phyloP scores from a whole-genome alignment of 2,113 vertebrate genomes.

The Otus sunia region DNA sequence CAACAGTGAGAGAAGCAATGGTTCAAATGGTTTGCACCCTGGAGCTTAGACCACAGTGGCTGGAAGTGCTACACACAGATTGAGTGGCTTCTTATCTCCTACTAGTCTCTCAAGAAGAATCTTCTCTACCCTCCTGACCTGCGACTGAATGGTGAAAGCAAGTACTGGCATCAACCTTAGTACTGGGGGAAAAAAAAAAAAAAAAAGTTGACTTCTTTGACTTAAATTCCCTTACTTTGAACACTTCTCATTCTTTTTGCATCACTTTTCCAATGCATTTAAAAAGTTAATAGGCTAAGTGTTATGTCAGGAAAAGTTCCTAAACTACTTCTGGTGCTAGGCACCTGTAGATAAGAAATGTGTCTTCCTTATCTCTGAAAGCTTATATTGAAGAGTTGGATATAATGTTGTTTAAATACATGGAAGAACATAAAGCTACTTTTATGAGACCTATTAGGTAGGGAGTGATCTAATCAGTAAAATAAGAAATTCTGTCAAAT shows the following conservation, averaged over 20 bases:
- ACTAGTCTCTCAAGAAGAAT: neutral
- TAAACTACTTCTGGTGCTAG: neutral
- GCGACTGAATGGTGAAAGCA: neutral
- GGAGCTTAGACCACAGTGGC: neutral
- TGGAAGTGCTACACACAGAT: neutral
- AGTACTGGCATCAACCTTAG: neutral
- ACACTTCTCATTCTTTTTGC: neutral
- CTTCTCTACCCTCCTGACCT: neutral
- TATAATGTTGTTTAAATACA: neutral
- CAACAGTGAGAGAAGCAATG: neutral
- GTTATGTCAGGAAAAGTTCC: neutral
- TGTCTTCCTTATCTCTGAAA: neutral
- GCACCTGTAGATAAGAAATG: neutral
- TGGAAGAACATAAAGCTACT: neutral
- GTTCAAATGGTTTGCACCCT: neutral
- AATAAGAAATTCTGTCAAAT: neutral
- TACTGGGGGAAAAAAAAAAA: neutral
- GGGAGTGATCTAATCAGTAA: neutral
- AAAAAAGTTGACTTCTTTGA: neutral
- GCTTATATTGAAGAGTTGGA: neutral
- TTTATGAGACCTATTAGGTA: neutral
- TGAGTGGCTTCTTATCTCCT: neutral
- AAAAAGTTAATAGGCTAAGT: neutral
- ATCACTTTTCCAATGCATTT: neutral
- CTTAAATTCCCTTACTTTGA: neutral